Evolutionary conservation across 1,140 invertebrate genomes (phyloP).

Genomic region (Nasonia vitripennis): DNA sequence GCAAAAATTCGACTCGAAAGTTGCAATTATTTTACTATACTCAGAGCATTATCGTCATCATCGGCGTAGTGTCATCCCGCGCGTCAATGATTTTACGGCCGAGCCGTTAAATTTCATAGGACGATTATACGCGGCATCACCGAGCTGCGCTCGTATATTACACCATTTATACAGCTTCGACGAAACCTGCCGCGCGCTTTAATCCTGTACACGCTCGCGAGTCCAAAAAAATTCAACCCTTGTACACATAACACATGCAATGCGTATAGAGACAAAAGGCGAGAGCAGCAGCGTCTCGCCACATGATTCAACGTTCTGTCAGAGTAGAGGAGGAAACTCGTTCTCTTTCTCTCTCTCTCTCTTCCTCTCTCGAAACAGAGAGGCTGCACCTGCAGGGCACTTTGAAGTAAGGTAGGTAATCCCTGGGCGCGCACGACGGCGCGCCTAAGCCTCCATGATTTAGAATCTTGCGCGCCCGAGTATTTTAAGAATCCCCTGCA

Average conservation of each 20-base stretch:
- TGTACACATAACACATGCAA: background rate
- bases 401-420: constrained; percentile 74
- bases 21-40: too few species aligned
- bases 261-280: constrained; percentile 18
- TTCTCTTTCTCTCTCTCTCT: constrained; percentile 37
- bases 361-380: constrained; percentile 61
- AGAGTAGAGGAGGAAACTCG: constrained; percentile 53
- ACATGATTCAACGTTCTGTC: constrained; percentile 69
- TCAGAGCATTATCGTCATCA: background rate
- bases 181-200: too few species aligned
- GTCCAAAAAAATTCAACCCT: constrained; percentile 18
- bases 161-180: background rate
- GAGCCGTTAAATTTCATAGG: constrained; percentile 36
- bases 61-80: background rate
- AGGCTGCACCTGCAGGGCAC: constrained; percentile 73
- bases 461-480: constrained; percentile 71
- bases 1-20: too few species aligned
- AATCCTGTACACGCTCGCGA: too few species aligned
- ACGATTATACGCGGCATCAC: background rate
- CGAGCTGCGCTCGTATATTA: background rate
- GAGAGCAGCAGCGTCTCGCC: constrained; percentile 42
- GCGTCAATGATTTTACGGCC: constrained; percentile 31
- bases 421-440: constrained; percentile 69
- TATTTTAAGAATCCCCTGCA: constrained; percentile 73
- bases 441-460: constrained; percentile 72